Conservation (phyloP, 2,113 vertebrate species). For the Oryzias woworae region DNA sequence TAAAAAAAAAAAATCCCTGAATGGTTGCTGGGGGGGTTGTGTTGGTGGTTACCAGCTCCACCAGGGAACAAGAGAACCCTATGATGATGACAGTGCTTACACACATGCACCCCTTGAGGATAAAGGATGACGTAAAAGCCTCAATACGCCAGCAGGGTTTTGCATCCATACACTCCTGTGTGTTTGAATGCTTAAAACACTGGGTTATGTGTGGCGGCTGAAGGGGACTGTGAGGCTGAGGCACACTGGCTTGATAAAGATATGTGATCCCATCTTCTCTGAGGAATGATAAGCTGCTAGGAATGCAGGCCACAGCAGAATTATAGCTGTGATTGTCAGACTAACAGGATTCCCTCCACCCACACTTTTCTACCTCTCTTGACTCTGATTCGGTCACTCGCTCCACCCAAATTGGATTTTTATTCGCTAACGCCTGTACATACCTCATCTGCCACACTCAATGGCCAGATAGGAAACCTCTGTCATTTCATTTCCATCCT, state of each 20-base stretch:
- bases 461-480: constrained; percentile 61
- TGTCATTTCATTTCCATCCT: constrained; percentile 65
- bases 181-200: background rate
- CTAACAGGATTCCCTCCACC: constrained; percentile 67
- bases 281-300: constrained; percentile 54
- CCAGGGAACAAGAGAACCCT: constrained; percentile 42
- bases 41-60: constrained; percentile 32
- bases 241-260: constrained; percentile 43
- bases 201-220: constrained; percentile 12
- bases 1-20: background rate
- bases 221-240: constrained; percentile 28
- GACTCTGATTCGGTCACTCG: constrained; percentile 45
- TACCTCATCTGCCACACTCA: constrained; percentile 70
- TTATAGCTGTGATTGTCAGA: constrained; percentile 64
- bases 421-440: constrained; percentile 62
- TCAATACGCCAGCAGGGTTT: constrained; percentile 17
- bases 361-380: constrained; percentile 50
- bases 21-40: background rate
- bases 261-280: constrained; percentile 46
- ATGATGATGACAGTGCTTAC: constrained; percentile 52
- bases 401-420: constrained; percentile 69
- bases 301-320: constrained; percentile 63
- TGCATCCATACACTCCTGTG: constrained; percentile 6
- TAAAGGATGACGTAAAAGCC: constrained; percentile 33
- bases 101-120: constrained; percentile 28